Evolutionary conservation across 2,797 vertebrate genomes (phyloP).

Genomic region (Muraenolepis orangiensis): DNA sequence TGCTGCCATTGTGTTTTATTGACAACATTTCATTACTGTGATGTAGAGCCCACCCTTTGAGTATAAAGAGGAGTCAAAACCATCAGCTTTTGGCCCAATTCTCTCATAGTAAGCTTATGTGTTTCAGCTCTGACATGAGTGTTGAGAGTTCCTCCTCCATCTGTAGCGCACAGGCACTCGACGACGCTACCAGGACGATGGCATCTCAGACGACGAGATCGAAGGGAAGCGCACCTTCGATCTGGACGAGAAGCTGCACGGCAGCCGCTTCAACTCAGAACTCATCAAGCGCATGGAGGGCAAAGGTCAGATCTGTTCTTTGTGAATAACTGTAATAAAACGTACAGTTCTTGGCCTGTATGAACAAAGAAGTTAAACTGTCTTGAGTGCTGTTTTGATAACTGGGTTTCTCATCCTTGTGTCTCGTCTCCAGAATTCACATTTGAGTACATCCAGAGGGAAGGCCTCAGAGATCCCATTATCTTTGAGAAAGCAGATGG

Average conservation of each 20-base stretch:
- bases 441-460: slow-evolving; percentile 92
- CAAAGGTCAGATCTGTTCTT: slow-evolving; percentile 78
- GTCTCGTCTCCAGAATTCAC: slow-evolving; percentile 83
- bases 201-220: slow-evolving; percentile 97
- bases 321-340: neutral
- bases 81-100: neutral
- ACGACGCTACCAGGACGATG: slow-evolving; percentile 93
- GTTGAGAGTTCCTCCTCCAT: neutral
- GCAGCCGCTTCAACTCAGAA: slow-evolving; percentile 82
- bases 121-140: neutral
- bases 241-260: slow-evolving; percentile 89
- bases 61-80: neutral
- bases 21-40: neutral
- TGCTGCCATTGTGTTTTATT: neutral
- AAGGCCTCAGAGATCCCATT: slow-evolving; percentile 90
- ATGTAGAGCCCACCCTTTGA: neutral
- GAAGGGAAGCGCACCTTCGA: slow-evolving; percentile 96
- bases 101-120: neutral
- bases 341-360: neutral
- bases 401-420: slow-evolving; percentile 12
- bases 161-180: slow-evolving; percentile 87
- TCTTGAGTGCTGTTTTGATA: neutral
- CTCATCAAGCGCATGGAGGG: slow-evolving; percentile 94
- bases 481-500: slow-evolving; percentile 90
- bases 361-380: neutral